These are phyloP conservation scores for Drosophila helvetica DNA, from an alignment of 2,888 invertebrate species.

Conservation along the genomic window DNA sequence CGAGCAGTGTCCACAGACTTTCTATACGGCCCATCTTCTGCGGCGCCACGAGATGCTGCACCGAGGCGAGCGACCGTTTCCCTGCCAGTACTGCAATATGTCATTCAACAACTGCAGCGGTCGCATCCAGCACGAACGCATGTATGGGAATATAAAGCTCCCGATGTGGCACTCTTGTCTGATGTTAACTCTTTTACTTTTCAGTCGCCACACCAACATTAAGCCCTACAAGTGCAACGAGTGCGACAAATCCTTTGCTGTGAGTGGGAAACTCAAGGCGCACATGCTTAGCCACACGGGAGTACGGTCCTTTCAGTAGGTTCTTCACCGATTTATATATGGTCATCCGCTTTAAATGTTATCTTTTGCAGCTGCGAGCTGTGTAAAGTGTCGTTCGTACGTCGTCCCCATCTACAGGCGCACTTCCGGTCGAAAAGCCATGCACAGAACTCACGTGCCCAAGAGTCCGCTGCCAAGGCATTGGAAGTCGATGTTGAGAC, in stretches of 20 bases:
- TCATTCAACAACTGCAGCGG: conserved; percentile 66
- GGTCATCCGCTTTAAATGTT: not conserved
- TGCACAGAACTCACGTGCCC: conserved; percentile 43
- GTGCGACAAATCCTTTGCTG: conserved; percentile 66
- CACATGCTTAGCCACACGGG: conserved; percentile 69
- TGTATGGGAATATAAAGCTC: conserved; percentile 31
- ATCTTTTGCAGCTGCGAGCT: conserved; percentile 51
- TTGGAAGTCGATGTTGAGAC: conserved; percentile 29
- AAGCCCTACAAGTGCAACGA: conserved; percentile 64
- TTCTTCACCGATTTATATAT: not conserved
- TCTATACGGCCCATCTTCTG: conserved; percentile 65
- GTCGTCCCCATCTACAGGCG: conserved; percentile 59
- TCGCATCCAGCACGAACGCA: conserved; percentile 68
- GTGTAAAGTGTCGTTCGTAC: conserved; percentile 65
- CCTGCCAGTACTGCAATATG: conserved; percentile 60
- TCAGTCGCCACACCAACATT: conserved; percentile 63
- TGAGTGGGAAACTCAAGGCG: conserved; percentile 63
- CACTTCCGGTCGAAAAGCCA: conserved; percentile 68
- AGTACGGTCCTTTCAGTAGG: conserved; percentile 66
- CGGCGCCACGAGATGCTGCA: conserved; percentile 60
- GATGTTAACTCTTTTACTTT: not conserved
- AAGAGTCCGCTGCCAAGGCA: not conserved
- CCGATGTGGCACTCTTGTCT: not conserved
- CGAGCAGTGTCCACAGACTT: conserved; percentile 53
- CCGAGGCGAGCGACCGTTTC: conserved; percentile 52